Conservation (phyloP, 2,888 invertebrate species). For the Cantharis lateralis region DNA sequence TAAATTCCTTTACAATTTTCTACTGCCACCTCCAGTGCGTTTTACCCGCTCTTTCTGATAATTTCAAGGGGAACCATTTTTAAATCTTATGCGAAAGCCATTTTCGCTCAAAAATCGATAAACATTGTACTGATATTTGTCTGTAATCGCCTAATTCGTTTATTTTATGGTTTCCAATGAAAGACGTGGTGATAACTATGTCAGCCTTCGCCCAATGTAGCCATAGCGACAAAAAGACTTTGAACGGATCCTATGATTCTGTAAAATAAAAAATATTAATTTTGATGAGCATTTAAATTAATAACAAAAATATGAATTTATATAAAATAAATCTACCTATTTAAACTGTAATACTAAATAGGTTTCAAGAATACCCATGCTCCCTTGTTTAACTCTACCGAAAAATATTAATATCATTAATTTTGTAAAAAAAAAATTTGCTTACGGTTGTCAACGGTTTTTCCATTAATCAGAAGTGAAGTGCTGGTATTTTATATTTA, state of each 20-base stretch:
- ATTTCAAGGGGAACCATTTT: slow-evolving; percentile 76
- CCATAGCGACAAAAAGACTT: slow-evolving; percentile 72
- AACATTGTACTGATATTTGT: slow-evolving; percentile 45
- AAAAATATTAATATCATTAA: too few relatives aligned
- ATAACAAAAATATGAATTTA: too few relatives aligned
- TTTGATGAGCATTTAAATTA: too few relatives aligned
- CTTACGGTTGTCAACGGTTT: too few relatives aligned
- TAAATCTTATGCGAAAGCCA: slow-evolving; percentile 84
- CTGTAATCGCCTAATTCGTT: too few relatives aligned
- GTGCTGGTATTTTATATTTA: too few relatives aligned
- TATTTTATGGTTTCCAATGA: slow-evolving; percentile 89
- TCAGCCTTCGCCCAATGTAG: slow-evolving; percentile 87
- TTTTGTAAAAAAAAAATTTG: too few relatives aligned
- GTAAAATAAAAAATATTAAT: slow-evolving; percentile 28
- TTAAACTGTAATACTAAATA: too few relatives aligned
- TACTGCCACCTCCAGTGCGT: slow-evolving; percentile 37
- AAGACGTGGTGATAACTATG: slow-evolving; percentile 95
- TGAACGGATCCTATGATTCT: slow-evolving; percentile 80
- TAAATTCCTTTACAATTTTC: neutral
- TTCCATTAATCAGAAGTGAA: too few relatives aligned
- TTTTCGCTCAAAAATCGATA: slow-evolving; percentile 47
- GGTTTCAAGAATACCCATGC: too few relatives aligned
- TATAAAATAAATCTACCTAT: too few relatives aligned
- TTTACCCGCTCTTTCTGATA: slow-evolving; percentile 52
- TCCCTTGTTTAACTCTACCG: too few relatives aligned